A percentile compares a stretch with the other conserved stretches of the same genome.
phyloP scores from a whole-genome alignment of 2,797 vertebrate genomes.

The Paguma larvata region DNA sequence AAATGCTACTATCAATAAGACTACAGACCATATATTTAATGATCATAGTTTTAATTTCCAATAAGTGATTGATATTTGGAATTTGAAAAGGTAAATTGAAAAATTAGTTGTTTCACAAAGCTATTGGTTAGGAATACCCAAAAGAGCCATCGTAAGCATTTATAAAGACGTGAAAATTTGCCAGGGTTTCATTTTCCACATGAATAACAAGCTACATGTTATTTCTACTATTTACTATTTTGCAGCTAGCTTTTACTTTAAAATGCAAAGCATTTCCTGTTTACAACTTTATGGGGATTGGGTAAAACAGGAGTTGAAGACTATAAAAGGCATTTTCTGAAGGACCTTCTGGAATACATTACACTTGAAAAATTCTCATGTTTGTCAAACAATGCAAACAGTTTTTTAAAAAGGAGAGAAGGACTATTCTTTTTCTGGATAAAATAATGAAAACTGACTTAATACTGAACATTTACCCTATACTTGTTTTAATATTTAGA shows the following conservation, averaged over 20 bases:
- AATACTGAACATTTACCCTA: neutral
- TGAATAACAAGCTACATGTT: neutral
- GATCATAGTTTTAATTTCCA: constrained; percentile 28
- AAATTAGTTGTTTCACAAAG: constrained; percentile 8
- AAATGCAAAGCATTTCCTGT: constrained; percentile 72
- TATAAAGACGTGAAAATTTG: neutral
- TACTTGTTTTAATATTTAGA: constrained; percentile 26
- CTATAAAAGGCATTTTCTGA: constrained; percentile 37
- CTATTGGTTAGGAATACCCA: neutral
- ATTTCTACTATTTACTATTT: constrained; percentile 40
- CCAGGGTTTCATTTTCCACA: neutral
- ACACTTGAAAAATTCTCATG: constrained; percentile 30
- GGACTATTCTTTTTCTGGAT: neutral
- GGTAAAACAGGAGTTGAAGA: neutral
- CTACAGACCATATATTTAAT: neutral
- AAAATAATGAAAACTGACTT: neutral
- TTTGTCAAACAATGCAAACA: neutral
- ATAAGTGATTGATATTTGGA: neutral
- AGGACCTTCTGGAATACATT: constrained; percentile 1
- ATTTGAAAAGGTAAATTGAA: neutral
- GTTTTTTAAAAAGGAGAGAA: neutral
- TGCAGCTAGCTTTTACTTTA: constrained; percentile 22
- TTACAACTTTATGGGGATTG: constrained; percentile 11
- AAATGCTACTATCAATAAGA: neutral
- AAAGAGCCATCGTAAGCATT: neutral